phyloP scores from a whole-genome alignment of 1,140 invertebrate genomes.

The Stenopsyche tienmushanensis region DNA sequence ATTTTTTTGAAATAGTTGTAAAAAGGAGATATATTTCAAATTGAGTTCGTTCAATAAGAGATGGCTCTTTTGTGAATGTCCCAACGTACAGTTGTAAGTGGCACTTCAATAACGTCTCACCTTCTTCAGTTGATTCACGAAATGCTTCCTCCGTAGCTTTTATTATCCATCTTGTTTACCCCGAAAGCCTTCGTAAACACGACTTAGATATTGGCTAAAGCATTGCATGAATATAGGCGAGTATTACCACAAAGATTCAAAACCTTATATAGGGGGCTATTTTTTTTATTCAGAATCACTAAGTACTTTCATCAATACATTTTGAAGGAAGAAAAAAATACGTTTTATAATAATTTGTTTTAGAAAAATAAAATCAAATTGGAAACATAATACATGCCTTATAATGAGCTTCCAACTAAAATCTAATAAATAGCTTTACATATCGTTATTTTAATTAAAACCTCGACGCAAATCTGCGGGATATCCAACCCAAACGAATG shows the following conservation, averaged over 20 bases:
- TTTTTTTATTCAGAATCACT: too few species aligned
- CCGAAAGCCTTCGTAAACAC: background rate
- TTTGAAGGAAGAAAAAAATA: too few species aligned
- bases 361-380: too few species aligned
- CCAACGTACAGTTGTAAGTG: conserved; percentile 10
- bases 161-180: conserved; percentile 15
- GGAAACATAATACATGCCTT: too few species aligned
- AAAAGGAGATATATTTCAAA: too few species aligned
- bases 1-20: too few species aligned
- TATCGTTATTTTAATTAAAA: background rate
- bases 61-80: background rate
- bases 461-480: background rate
- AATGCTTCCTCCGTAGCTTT: conserved; percentile 10
- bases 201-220: background rate
- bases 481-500: background rate
- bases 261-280: too few species aligned
- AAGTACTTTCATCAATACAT: too few species aligned
- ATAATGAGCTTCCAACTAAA: too few species aligned
- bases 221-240: too few species aligned
- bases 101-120: conserved; percentile 21
- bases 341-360: too few species aligned
- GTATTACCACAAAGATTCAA: too few species aligned
- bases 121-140: conserved; percentile 4
- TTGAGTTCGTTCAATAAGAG: conserved; percentile 3
- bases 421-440: background rate